Percentiles rank a stretch among this genome's conserved stretches.
These are phyloP conservation scores for Paralichthys olivaceus DNA, from an alignment of 2,113 vertebrate species.

Conservation along the genomic window DNA sequence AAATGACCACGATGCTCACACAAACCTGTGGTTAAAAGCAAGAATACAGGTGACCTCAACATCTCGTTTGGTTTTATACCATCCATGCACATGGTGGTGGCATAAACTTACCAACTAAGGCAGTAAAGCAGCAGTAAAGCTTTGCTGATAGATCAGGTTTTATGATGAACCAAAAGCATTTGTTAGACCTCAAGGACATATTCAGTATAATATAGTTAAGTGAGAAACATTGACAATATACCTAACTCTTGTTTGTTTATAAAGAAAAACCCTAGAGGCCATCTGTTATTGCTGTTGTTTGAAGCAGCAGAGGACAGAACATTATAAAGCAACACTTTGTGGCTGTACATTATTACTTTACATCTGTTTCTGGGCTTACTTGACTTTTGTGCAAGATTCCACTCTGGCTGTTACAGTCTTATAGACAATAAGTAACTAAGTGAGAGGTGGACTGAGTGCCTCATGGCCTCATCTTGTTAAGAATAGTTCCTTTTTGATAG, in stretches of 20 bases:
- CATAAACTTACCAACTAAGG: not conserved
- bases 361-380: not conserved
- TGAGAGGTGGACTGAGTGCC: not conserved
- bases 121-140: not conserved
- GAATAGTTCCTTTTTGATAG: slow-evolving; percentile 16
- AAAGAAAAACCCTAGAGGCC: not conserved
- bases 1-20: not conserved
- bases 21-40: not conserved
- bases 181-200: not conserved
- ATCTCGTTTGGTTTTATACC: not conserved
- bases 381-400: not conserved
- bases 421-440: not conserved
- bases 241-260: not conserved
- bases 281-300: not conserved
- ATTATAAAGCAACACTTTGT: not conserved
- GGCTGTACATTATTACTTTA: not conserved
- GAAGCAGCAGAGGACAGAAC: not conserved
- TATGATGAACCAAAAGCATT: not conserved
- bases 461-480: not conserved
- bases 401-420: not conserved
- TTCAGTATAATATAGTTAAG: not conserved
- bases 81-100: no score
- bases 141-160: no score
- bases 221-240: not conserved
- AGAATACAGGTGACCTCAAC: not conserved